Base-by-base conservation (phyloP, 1,140 invertebrate species). In the Listronotus oregonensis region DNA sequence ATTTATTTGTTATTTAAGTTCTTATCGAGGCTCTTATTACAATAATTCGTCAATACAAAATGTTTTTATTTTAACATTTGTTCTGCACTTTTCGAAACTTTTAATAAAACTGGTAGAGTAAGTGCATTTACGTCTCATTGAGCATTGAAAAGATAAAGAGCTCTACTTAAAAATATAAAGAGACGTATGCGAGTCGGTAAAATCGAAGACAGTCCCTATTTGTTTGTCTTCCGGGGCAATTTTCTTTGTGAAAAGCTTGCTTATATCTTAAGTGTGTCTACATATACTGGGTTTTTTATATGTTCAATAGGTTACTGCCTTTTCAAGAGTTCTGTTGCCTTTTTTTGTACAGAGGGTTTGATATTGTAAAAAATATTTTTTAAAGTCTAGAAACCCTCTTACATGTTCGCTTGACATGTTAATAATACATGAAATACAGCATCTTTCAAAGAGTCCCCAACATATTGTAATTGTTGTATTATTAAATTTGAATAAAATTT, bases 151-250 rank as follows among this genome's bases (percentile, higher is more conserved):
- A 59, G 57, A 59, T 37, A 59, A 59, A 59, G 21, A 17, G 57
- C 46, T 31, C 43, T 49, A 59, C 57, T 59, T 59, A 59, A 21
- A 31, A 47, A 12, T 37, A 34, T 49, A 39, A 49, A 59, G 34
- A 37, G 49, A 59, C 43, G 47, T 59, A 59, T 59, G 47, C 43
- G 43, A 17, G 34, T 49, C 43, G 44, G 43, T 59, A 21, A 49
- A 59, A 49, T 49, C 32, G 57, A 49, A 32, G 57, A 59, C 57
- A 34, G 34, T 9, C 27, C 17, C 57, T 27, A 59, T 59, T 59
- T 59, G 57, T 59, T 59, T 59, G 57, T 59, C 46, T 50, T 59
- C 34, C 44, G 32, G 15, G 27, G 40, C 55, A 57, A 57, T 57
- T 57, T 57, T 32, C 43, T 46, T 46, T 46, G 8, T 46, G 43